Evolutionary conservation across 2,888 invertebrate species (phyloP), one percentile per base, ranked within the genome.

Genomic region (Cryptus viduatorius): DNA sequence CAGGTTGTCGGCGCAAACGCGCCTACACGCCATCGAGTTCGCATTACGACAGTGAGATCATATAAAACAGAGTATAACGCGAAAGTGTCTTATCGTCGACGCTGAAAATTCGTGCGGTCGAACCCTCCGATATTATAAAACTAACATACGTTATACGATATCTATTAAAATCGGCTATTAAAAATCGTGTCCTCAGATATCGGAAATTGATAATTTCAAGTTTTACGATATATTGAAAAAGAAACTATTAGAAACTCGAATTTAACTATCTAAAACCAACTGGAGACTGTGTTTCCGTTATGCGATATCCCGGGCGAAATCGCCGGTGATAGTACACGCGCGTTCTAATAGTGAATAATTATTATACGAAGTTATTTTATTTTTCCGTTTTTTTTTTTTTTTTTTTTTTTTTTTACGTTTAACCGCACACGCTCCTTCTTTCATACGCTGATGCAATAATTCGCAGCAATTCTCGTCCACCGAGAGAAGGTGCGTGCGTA

Each of bases 401-500:
- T 56, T 5, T 4, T 8, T 44, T 3, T 24, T 24, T 24, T 24
- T 24, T 24, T 24, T 44, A 46, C 61, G 24, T 72, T 48, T 37
- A 75, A 71, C 76, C 56, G 46, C 61, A 79, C 64, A 37, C 59
- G 42, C 76, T 79, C 46, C 65, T 42, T 79, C 71, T 65, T 59
- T 71, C 56, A 56, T 76, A 64, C n/a, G 75, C 71, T 79, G 83
- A 83, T 69, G 83, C 79, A 79, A 83, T 76, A 69, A 75, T 71
- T 64, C 56, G 64, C 69, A 56, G 56, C 56, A 61, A 64, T 68
- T 79, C 14, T 14, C 64, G 67, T 59, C 56, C 48, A 42, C 48
- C 44, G 67, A 73, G 46, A 75, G 46, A 68, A 61, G 44, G 73
- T 16, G 67, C 75, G 67, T 46, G 65, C 31, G 56, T 46, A 42